Evolutionary conservation across 2,888 invertebrate genomes (phyloP), one percentile per base, ranked within the genome.

Genomic region (Neoitamus cyanurus): DNA sequence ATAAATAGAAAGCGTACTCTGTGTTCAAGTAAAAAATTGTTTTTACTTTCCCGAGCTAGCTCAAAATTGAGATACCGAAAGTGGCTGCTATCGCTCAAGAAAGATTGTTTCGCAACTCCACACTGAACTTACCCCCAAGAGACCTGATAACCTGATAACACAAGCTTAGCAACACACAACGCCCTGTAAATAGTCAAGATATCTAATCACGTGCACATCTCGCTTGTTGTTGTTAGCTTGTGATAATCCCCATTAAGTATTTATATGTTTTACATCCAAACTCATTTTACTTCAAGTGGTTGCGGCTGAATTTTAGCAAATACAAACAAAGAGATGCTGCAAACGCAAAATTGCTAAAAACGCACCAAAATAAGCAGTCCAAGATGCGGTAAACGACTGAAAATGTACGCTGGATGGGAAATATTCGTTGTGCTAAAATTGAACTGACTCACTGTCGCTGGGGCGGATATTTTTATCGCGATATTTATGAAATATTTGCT

Each of bases 401-500:
- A 69, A 28, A 31, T 30, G 11, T 28, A n/a, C 28, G 31, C 2
- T 13, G 31, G 30, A n/a, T 30, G 70, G 3, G 30, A 70, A 70
- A 70, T 70, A 3, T 28, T 70, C 15, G 20, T 30, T 7, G 25
- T 70, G 70, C 70, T 31, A 70, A 70, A 70, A 58, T 25, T 58
- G 58, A 25, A n/a, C 70, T 70, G 30, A 30, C 11, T 70, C 70
- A 70, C 70, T 70, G 70, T 70, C 70, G 70, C 70, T 30, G 70
- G 25, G 70, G 70, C 30, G 30, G 70, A 70, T 70, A 70, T 70
- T 70, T 70, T 70, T 70, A 70, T 70, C 70, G 31, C 31, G 11
- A 31, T 31, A 31, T 70, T 30, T 58, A 20, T 30, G 70, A 30
- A 70, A 31, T 4, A 0, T 70, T 70, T 30, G 28, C 30, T 11